These are phyloP conservation scores for Poliocrania exsul DNA, from an alignment of 2,797 vertebrate genomes.

Conservation along the genomic window DNA sequence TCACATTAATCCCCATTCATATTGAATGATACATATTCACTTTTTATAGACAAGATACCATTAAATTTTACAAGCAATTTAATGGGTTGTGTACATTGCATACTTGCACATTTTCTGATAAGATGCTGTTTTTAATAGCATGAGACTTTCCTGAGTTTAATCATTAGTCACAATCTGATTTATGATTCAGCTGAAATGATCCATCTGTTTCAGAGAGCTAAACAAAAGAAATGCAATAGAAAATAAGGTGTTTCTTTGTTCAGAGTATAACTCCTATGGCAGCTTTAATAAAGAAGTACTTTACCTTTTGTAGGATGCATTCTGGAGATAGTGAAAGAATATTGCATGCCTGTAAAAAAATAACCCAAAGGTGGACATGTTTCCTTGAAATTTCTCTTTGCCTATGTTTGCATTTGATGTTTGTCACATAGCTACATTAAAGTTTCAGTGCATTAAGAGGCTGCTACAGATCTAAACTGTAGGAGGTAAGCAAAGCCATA, in stretches of 20 bases:
- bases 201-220: conserved; percentile 10
- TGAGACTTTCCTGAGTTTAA: neutral
- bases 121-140: neutral
- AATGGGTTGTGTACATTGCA: neutral
- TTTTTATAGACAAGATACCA: neutral
- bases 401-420: neutral
- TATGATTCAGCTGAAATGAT: conserved; percentile 12
- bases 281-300: neutral
- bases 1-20: neutral
- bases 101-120: neutral
- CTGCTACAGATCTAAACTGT: neutral
- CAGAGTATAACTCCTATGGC: neutral
- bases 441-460: neutral
- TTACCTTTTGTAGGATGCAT: neutral
- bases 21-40: neutral
- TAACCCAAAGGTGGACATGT: neutral
- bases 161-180: conserved; percentile 17
- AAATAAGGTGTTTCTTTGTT: neutral
- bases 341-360: neutral
- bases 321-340: neutral
- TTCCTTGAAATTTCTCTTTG: neutral
- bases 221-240: neutral
- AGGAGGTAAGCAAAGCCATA: neutral
- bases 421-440: neutral
- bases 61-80: neutral